phyloP scores from a whole-genome alignment of 2,888 invertebrate genomes.

The Chelonus formosanus region DNA sequence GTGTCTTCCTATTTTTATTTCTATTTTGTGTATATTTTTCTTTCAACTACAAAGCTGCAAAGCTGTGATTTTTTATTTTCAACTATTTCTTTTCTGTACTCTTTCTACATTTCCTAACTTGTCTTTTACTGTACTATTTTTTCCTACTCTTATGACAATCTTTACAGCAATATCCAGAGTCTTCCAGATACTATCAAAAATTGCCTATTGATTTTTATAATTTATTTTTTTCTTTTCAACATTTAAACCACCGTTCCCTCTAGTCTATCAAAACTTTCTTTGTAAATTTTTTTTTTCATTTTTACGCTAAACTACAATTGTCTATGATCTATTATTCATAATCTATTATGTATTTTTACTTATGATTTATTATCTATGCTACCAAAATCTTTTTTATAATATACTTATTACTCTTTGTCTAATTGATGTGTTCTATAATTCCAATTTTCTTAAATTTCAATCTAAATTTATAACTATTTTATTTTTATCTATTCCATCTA shows the following conservation, averaged over 20 bases:
- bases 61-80: too few relatives aligned
- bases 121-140: too few relatives aligned
- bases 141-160: too few relatives aligned
- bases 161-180: too few relatives aligned
- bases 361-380: not conserved
- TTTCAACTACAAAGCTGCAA: too few relatives aligned
- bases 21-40: too few relatives aligned
- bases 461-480: not conserved
- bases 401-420: not conserved
- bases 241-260: slow-evolving; percentile 20
- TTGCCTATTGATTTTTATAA: not conserved
- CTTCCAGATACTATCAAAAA: slow-evolving; percentile 10
- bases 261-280: slow-evolving; percentile 24
- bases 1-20: too few relatives aligned
- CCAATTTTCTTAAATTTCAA: not conserved
- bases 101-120: too few relatives aligned
- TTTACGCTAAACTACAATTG: slow-evolving; percentile 7
- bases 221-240: not conserved
- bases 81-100: too few relatives aligned
- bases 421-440: not conserved
- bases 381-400: not conserved
- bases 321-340: too few relatives aligned
- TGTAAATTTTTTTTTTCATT: slow-evolving; percentile 22
- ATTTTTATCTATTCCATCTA: not conserved
- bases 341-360: too few relatives aligned